Evolutionary conservation across 2,888 invertebrate species (phyloP).

Genomic region (Onthophagus sagittarius): DNA sequence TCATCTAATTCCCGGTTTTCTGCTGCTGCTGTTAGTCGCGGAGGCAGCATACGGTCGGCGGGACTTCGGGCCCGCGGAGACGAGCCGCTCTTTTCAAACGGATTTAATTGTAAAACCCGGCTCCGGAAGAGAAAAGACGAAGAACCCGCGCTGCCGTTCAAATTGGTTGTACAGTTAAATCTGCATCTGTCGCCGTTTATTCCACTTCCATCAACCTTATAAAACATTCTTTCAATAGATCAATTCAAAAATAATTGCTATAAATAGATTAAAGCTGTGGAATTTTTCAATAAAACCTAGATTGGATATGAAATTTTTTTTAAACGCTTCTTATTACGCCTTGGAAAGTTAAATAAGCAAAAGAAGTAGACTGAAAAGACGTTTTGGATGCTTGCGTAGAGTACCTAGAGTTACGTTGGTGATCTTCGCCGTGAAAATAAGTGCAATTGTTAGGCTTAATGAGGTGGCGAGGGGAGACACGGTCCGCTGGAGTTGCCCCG

Average conservation of each 20-base stretch:
- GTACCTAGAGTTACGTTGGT: no score
- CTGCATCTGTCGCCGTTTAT: background rate
- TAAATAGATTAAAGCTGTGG: background rate
- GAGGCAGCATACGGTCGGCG: background rate
- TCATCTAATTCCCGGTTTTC: background rate
- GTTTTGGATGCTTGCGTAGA: no score
- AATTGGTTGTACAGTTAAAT: background rate
- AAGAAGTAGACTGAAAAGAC: no score
- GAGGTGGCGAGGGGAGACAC: conserved; percentile 45
- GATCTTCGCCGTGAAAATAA: conserved; percentile 23
- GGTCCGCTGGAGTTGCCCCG: conserved; percentile 42
- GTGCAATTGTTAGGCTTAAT: conserved; percentile 45
- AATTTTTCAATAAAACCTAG: background rate
- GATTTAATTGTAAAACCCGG: background rate
- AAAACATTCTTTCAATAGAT: background rate
- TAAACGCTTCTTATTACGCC: no score
- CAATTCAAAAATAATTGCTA: background rate
- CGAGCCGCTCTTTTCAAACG: background rate
- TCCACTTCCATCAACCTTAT: no score
- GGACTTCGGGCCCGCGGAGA: background rate
- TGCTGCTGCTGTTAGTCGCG: background rate
- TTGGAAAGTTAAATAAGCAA: no score
- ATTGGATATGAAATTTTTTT: no score
- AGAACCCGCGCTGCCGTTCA: no score
- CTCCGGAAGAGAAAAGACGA: background rate